Evolutionary conservation across 2,113 vertebrate species (phyloP), one percentile per base, ranked within the genome.

Genomic region (Microtus ochrogaster): DNA sequence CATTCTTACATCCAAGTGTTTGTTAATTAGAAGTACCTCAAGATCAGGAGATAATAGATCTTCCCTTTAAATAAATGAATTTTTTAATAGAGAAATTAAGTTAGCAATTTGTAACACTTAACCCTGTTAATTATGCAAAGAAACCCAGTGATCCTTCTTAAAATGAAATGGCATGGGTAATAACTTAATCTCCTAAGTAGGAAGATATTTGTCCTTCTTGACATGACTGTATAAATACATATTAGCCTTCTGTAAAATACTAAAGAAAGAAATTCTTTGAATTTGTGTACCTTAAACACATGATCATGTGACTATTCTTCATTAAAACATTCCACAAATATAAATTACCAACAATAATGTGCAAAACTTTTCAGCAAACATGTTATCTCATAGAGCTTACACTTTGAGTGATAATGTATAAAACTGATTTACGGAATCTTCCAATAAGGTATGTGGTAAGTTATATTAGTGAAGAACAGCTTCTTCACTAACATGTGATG

Each of bases 31-130:
- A 91, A 89, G 44, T 92, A 72, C 24, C 44, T 98, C 93, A 76
- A 73, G 93, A 97, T 72, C 95, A 97, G 93, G 89, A 90, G 72
- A 30, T 84, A 96, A 97, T 94, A 96, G 97, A 96, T 96, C 85
- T 39, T 96, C 70, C 84, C 76, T 21, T 68, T 63, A 94, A 95
- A 77, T 96, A 82, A 98, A 98, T 96, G 92, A 73, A 93, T 96
- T 94, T 96, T 70, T 92, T 97, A 96, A 96, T 58, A n/a, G 68
- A 28, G 47, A 92, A 97, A 97, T 98, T 97, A 90, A 92, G 55
- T 33, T 97, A 83, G 92, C 91, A 93, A 26, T 52, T 97, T 63
- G 84, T 77, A 95, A 90, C 92, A 91, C 92, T 97, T 93, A 96
- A 65, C 26, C 39, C 26, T 11, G 28, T 84, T 65, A 65, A 36